Evolutionary conservation across 2,888 invertebrate genomes (phyloP).

Genomic region (Trissolcus japonicus): DNA sequence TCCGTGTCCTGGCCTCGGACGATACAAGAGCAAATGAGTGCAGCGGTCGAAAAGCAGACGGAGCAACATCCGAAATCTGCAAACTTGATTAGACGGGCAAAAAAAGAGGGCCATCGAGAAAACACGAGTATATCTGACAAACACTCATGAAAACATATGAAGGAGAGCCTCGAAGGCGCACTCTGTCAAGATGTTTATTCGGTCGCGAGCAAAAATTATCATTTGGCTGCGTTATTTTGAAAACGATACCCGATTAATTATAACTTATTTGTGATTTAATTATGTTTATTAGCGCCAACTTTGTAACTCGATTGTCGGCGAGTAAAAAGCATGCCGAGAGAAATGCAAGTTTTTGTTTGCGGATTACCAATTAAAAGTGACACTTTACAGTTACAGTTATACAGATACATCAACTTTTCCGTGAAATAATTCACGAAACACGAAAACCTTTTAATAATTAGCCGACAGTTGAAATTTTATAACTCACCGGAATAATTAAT

Average conservation of each 20-base stretch:
- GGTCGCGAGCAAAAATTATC: conserved; percentile 36
- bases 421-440: conserved; percentile 9
- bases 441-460: conserved; percentile 15
- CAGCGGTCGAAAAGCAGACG: conserved; percentile 47
- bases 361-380: conserved; percentile 18
- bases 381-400: background rate
- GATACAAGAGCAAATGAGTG: conserved; percentile 53
- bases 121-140: conserved; percentile 53
- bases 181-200: conserved; percentile 53
- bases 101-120: conserved; percentile 49
- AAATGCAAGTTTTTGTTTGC: conserved; percentile 6
- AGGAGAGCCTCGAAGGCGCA: conserved; percentile 43
- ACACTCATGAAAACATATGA: conserved; percentile 40
- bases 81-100: conserved; percentile 53
- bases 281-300: conserved; percentile 11
- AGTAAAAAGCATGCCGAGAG: background rate
- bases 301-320: conserved; percentile 17
- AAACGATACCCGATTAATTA: conserved; percentile 39
- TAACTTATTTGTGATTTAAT: conserved; percentile 39
- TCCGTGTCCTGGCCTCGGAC: conserved; percentile 50
- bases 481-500: conserved; percentile 20
- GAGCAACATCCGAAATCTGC: conserved; percentile 51
- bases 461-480: conserved; percentile 4
- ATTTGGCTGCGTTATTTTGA: conserved; percentile 27
- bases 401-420: conserved; percentile 2